phyloP scores from a whole-genome alignment of 2,888 invertebrate genomes.

The Eupithecia inturbata region DNA sequence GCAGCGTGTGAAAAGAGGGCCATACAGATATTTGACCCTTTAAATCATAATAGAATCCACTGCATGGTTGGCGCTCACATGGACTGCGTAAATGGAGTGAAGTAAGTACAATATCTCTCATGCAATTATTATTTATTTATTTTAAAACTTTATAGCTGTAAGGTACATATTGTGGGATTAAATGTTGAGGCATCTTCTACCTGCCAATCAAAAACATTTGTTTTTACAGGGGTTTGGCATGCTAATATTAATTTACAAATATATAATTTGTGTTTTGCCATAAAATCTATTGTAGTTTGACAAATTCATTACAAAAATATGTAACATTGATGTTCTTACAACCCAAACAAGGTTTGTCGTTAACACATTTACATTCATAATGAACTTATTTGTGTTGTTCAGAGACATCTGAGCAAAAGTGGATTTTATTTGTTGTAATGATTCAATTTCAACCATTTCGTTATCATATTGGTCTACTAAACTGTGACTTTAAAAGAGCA shows the following conservation, averaged over 20 bases:
- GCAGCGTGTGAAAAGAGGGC: conserved; percentile 96
- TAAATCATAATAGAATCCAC: conserved; percentile 89
- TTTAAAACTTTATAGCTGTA: too few relatives aligned
- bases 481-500: not conserved
- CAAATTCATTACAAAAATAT: not conserved
- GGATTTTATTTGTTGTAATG: not conserved
- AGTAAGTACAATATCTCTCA: conserved; percentile 83
- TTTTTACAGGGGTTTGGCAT: too few relatives aligned
- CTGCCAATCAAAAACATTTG: too few relatives aligned
- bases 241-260: too few relatives aligned
- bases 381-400: not conserved
- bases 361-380: not conserved
- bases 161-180: too few relatives aligned
- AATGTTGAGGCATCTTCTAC: too few relatives aligned
- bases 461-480: too few relatives aligned
- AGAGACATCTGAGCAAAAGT: not conserved
- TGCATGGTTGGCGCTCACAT: conserved; percentile 92
- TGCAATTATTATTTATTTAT: too few relatives aligned
- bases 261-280: not conserved
- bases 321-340: not conserved
- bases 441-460: not conserved
- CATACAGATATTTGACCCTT: conserved; percentile 93
- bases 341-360: not conserved
- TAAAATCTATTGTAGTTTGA: not conserved
- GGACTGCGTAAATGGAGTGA: conserved; percentile 96